These are phyloP conservation scores for Aplidium turbinatum DNA, from an alignment of 23 tunicate genomes.

Conservation along the genomic window DNA sequence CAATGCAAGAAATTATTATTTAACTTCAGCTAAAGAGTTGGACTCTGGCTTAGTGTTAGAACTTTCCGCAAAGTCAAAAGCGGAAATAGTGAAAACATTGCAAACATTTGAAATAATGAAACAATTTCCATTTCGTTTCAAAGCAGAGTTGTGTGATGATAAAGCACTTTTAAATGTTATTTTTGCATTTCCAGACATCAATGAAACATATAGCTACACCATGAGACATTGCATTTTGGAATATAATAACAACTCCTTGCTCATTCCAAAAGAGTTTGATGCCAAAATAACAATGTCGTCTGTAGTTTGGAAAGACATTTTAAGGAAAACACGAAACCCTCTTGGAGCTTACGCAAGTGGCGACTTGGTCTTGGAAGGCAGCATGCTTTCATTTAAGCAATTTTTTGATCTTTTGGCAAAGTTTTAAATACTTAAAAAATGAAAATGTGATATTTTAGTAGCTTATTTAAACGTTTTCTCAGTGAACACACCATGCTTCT, in stretches of 20 bases:
- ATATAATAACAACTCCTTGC: neutral
- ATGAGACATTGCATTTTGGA: constrained; percentile 56
- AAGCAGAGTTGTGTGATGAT: constrained; percentile 53
- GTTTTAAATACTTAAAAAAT: too few relatives aligned
- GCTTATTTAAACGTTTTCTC: too few relatives aligned
- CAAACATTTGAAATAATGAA: constrained; percentile 19
- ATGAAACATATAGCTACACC: constrained; percentile 24
- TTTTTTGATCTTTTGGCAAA: constrained; percentile 40
- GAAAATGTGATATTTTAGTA: too few relatives aligned
- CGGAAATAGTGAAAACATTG: neutral
- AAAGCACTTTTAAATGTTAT: constrained; percentile 4
- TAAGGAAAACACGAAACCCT: constrained; percentile 10
- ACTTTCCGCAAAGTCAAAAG: neutral
- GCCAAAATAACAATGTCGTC: constrained; percentile 27
- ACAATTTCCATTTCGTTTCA: constrained; percentile 26
- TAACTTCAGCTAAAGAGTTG: constrained; percentile 57
- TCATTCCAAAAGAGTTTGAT: constrained; percentile 28
- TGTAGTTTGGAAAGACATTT: constrained; percentile 29
- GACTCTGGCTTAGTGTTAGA: constrained; percentile 12
- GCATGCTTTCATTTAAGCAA: constrained; percentile 21
- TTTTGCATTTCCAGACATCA: constrained; percentile 32
- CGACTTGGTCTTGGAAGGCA: constrained; percentile 36
- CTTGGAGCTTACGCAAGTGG: constrained; percentile 41
- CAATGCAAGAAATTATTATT: constrained; percentile 68
- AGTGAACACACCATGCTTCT: too few relatives aligned